These are phyloP conservation scores for Masnerella sp. DNA, from an alignment of 2,888 invertebrate genomes.

Conservation along the genomic window DNA sequence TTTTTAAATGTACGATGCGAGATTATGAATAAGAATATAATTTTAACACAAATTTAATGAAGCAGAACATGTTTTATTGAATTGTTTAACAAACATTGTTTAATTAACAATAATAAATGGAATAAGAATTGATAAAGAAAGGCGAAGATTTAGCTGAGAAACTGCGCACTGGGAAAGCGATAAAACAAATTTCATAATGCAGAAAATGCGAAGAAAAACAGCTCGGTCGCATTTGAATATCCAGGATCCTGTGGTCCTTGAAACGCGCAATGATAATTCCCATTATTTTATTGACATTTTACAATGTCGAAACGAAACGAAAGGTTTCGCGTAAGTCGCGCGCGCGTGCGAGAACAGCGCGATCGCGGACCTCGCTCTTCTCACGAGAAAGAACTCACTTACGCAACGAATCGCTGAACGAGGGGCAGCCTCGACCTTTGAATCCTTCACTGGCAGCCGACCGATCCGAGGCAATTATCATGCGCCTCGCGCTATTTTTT, in stretches of 20 bases:
- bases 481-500: slow-evolving; percentile 24
- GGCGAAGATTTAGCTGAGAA: no score
- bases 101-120: no score
- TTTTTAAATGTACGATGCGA: no score
- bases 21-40: no score
- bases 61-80: no score
- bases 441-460: slow-evolving; percentile 54
- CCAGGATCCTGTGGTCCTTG: slow-evolving; percentile 29
- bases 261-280: slow-evolving; percentile 34
- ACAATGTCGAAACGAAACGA: slow-evolving; percentile 52
- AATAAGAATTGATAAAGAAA: no score
- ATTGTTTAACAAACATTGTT: no score
- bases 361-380: slow-evolving; percentile 59
- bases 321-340: slow-evolving; percentile 45
- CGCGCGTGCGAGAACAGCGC: slow-evolving; percentile 58
- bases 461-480: slow-evolving; percentile 53
- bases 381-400: slow-evolving; percentile 61
- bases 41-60: no score
- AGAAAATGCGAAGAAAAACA: neutral
- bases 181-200: neutral
- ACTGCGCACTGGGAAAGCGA: no score
- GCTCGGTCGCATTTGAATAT: slow-evolving; percentile 22
- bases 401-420: slow-evolving; percentile 61
- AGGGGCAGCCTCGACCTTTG: slow-evolving; percentile 62
- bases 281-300: slow-evolving; percentile 57